phyloP scores from a whole-genome alignment of 2,113 vertebrate genomes.

The Catharus minimus region DNA sequence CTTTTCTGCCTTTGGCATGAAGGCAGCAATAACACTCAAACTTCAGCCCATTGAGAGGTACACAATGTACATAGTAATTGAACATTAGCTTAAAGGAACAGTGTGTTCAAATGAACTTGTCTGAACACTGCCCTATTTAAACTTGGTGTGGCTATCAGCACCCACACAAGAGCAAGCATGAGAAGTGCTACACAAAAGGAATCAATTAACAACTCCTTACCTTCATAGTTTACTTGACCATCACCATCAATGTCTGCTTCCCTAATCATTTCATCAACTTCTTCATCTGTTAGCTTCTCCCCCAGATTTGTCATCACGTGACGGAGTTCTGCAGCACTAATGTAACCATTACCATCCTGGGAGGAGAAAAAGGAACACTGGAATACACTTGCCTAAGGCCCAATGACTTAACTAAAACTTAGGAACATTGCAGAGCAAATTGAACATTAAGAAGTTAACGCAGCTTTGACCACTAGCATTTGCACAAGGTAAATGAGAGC shows the following conservation, averaged over 20 bases:
- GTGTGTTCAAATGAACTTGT: neutral
- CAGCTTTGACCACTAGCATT: neutral
- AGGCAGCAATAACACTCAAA: neutral
- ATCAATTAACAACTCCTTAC: conserved; percentile 63
- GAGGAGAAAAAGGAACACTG: neutral
- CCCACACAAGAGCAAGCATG: neutral
- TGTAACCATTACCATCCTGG: conserved; percentile 98
- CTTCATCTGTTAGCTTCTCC: conserved; percentile 97
- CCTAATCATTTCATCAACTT: conserved; percentile 99
- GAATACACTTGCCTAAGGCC: neutral
- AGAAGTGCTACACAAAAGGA: neutral
- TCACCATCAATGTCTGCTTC: conserved; percentile 99
- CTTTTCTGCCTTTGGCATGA: neutral
- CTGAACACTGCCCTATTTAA: neutral
- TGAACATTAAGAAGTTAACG: neutral
- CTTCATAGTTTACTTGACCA: conserved; percentile 99
- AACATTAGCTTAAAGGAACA: neutral
- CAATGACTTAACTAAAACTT: neutral
- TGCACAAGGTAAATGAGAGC: neutral
- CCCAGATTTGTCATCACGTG: conserved; percentile 99
- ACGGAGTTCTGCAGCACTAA: conserved; percentile 97
- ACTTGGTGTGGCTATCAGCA: neutral
- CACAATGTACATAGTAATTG: neutral
- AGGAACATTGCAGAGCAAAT: neutral
- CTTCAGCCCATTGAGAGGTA: neutral